These are phyloP conservation scores for Protomyctophum bolini DNA, from an alignment of 2,113 vertebrate genomes.

Conservation along the genomic window DNA sequence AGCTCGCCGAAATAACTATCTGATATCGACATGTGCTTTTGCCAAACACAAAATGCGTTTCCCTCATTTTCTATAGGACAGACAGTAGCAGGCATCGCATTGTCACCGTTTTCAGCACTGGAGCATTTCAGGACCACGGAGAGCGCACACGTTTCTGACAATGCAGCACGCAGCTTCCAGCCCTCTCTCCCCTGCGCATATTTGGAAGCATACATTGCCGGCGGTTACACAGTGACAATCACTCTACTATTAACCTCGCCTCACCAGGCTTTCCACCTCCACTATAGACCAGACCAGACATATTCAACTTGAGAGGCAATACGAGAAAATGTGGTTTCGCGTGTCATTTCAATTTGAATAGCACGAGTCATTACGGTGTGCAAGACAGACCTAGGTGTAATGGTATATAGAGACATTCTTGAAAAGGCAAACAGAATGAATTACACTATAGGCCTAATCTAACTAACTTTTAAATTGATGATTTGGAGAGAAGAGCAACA, in stretches of 20 bases:
- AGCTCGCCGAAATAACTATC: background rate
- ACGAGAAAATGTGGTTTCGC: constrained; percentile 29
- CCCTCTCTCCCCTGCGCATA: background rate
- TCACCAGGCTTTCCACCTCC: too few species aligned
- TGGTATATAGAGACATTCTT: background rate
- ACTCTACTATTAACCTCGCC: too few species aligned
- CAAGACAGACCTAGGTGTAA: background rate
- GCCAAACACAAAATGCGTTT: constrained; percentile 2
- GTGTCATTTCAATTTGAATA: too few species aligned
- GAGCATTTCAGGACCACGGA: constrained; percentile 73
- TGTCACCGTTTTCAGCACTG: too few species aligned
- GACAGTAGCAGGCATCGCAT: too few species aligned
- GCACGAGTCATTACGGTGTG: too few species aligned
- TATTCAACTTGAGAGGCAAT: constrained; percentile 15
- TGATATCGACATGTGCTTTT: background rate
- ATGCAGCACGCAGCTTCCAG: background rate
- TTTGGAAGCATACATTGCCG: constrained; percentile 1
- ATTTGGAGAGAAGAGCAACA: constrained; percentile 58
- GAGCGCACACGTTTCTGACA: constrained; percentile 45
- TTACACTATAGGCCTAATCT: background rate
- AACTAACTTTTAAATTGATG: constrained; percentile 27
- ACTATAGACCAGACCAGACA: constrained; percentile 5
- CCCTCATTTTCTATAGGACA: background rate
- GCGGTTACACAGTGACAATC: too few species aligned
- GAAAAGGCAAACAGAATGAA: background rate